A percentile compares a stretch with the other conserved stretches of the same genome.
Conservation (phyloP, 1,140 invertebrate species). For the Rhyzopertha dominica region DNA sequence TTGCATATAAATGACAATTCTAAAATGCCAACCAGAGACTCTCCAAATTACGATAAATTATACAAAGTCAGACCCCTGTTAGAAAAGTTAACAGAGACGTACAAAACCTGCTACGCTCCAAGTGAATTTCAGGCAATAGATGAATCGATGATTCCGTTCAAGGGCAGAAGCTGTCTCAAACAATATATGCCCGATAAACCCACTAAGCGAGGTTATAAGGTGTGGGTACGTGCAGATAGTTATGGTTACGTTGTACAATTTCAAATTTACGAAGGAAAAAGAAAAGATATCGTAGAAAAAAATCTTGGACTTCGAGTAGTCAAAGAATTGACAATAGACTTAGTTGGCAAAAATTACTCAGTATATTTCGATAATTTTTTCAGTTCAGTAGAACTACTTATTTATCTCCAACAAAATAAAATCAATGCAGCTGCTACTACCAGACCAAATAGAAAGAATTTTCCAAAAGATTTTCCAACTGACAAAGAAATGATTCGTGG, state of each 20-base stretch:
- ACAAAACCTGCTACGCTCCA: constrained; percentile 23
- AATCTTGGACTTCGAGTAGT: constrained; percentile 33
- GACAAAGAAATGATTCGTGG: too few relatives aligned
- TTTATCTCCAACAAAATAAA: too few relatives aligned
- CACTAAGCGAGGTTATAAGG: constrained; percentile 47
- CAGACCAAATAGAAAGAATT: too few relatives aligned
- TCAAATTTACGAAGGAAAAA: constrained; percentile 45
- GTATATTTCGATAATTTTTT: too few relatives aligned
- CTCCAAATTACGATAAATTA: constrained; percentile 41
- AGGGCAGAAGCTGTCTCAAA: constrained; percentile 41
- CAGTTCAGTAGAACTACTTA: too few relatives aligned
- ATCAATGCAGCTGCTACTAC: too few relatives aligned
- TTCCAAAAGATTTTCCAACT: too few relatives aligned
- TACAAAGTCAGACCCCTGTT: constrained; percentile 42
- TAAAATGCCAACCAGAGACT: constrained; percentile 15
- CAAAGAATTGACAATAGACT: too few relatives aligned
- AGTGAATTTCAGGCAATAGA: constrained; percentile 24
- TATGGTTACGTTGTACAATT: constrained; percentile 45
- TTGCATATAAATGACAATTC: constrained; percentile 35
- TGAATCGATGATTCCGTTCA: constrained; percentile 44
- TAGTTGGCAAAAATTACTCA: too few relatives aligned
- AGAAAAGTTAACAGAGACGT: constrained; percentile 28
- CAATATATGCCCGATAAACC: constrained; percentile 48
- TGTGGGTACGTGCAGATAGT: constrained; percentile 31
- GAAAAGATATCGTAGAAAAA: constrained; percentile 36